Percentiles rank a stretch among this genome's conserved stretches.
phyloP scores from a whole-genome alignment of 2,113 vertebrate species.

The Nerophis ophidion region DNA sequence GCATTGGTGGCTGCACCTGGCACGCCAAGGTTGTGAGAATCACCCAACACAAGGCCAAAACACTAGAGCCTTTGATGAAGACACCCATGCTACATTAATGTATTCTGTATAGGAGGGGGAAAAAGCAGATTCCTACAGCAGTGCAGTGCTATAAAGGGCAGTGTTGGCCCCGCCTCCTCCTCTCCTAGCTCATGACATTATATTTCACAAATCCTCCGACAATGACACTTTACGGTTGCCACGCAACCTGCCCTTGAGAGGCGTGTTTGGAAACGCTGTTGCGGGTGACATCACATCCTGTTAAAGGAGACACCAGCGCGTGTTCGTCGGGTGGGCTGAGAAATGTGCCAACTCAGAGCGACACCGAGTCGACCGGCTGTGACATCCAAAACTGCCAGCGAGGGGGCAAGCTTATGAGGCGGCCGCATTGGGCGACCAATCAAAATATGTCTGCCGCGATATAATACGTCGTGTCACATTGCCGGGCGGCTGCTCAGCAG shows the following conservation, averaged over 20 bases:
- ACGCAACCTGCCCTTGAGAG: slow-evolving; percentile 58
- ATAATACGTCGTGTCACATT: slow-evolving; percentile 35
- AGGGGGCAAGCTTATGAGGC: background rate
- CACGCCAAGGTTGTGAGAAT: background rate
- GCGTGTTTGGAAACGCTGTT: slow-evolving; percentile 37
- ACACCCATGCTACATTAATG: slow-evolving; percentile 12
- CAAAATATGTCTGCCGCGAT: slow-evolving; percentile 21
- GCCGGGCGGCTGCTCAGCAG: slow-evolving; percentile 35
- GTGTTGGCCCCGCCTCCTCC: slow-evolving; percentile 23
- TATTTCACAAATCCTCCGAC: slow-evolving; percentile 63
- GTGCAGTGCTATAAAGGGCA: slow-evolving; percentile 4
- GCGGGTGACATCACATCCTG: slow-evolving; percentile 64
- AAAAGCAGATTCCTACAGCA: slow-evolving; percentile 14
- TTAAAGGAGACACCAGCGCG: slow-evolving; percentile 41
- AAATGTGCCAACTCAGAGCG: slow-evolving; percentile 33
- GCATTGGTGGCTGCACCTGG: background rate
- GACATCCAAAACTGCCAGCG: slow-evolving; percentile 14
- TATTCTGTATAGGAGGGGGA: slow-evolving; percentile 2
- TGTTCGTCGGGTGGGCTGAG: slow-evolving; percentile 21
- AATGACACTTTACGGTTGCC: slow-evolving; percentile 67
- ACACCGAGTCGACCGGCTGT: slow-evolving; percentile 15
- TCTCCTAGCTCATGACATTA: slow-evolving; percentile 52
- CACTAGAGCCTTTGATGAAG: background rate
- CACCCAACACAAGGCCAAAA: background rate
- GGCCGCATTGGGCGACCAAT: slow-evolving; percentile 25